Evolutionary conservation across 2,113 vertebrate species (phyloP).

Genomic region (Gavia stellata): DNA sequence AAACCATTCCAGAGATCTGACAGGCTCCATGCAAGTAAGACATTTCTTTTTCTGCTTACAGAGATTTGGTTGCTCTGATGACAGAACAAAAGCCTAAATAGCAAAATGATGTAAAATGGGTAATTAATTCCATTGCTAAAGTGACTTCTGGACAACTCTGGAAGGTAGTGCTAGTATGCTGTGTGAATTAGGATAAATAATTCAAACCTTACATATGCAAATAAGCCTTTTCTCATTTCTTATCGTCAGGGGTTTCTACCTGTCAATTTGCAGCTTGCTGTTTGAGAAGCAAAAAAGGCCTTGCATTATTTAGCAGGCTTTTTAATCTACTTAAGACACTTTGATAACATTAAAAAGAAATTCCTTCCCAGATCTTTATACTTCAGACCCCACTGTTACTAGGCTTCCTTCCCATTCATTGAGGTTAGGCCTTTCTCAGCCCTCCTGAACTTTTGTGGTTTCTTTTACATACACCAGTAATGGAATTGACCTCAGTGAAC

Average conservation of each 20-base stretch:
- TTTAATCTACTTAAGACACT: neutral
- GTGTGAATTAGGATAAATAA: neutral
- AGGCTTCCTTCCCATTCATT: neutral
- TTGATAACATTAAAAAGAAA: neutral
- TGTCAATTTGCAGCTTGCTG: neutral
- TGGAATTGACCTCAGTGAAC: neutral
- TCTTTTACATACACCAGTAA: rapidly evolving
- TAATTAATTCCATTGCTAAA: neutral
- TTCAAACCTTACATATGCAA: neutral
- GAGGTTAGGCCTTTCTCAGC: neutral
- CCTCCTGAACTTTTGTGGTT: neutral
- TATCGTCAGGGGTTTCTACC: neutral
- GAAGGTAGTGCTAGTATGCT: neutral
- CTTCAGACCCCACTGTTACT: neutral
- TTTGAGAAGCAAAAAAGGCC: neutral
- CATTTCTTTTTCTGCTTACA: neutral
- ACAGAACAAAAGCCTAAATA: neutral
- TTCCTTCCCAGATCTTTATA: neutral
- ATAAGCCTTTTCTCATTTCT: neutral
- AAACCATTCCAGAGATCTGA: conserved; percentile 87
- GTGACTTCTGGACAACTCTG: neutral
- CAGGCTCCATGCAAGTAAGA: conserved; percentile 87
- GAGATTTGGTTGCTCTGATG: neutral
- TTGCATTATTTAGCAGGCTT: neutral
- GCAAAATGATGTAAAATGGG: neutral